Evolutionary conservation across 2,797 vertebrate genomes (phyloP).

Genomic region (Alca torda): DNA sequence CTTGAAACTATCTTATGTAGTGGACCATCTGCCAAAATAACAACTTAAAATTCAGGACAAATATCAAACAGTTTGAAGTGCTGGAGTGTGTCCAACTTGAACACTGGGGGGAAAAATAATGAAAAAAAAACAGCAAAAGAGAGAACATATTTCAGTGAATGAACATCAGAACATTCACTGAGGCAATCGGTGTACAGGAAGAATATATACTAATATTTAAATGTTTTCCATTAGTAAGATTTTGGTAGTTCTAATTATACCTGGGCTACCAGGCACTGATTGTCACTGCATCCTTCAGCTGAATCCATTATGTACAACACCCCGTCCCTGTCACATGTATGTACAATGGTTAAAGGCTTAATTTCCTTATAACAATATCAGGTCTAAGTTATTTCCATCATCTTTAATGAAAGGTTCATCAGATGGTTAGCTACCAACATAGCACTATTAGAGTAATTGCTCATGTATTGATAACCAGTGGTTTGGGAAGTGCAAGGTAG

Average conservation of each 20-base stretch:
- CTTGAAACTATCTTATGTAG: background rate
- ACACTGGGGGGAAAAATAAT: background rate
- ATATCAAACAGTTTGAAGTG: background rate
- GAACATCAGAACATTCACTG: background rate
- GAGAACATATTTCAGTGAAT: background rate
- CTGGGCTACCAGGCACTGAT: background rate
- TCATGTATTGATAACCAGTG: background rate
- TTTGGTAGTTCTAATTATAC: background rate
- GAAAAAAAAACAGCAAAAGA: background rate
- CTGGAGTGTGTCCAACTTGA: background rate
- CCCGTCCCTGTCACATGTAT: rapidly evolving
- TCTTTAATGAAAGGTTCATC: background rate
- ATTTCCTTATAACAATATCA: background rate
- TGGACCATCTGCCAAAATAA: background rate
- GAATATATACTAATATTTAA: background rate
- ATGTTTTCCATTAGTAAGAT: background rate
- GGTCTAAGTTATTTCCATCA: background rate
- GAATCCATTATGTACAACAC: background rate
- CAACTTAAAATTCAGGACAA: background rate
- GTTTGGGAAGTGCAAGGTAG: background rate
- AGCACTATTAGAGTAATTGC: background rate
- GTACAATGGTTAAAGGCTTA: background rate
- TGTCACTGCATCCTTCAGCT: background rate
- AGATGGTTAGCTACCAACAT: background rate
- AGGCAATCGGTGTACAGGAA: background rate